Percentiles rank a stretch among this genome's conserved stretches.
phyloP scores from a whole-genome alignment of 2,113 vertebrate species.

The Lasiurus cinereus region DNA sequence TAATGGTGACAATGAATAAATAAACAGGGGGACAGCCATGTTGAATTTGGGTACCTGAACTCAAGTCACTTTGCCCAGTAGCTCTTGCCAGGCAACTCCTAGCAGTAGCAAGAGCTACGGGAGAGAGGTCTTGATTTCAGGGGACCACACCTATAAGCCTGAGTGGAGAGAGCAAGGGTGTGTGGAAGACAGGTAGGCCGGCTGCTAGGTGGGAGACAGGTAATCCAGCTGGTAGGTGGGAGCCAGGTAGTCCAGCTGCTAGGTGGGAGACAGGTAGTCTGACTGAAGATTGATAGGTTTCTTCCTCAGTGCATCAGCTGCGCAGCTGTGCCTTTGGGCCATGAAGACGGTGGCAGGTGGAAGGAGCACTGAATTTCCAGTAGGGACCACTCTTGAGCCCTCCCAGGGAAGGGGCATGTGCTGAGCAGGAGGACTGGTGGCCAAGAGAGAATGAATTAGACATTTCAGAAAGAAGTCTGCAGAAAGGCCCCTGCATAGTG shows the following conservation, averaged over 20 bases:
- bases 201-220: not conserved
- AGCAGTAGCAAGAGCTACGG: not conserved
- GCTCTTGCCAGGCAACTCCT: not conserved
- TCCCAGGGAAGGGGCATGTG: not conserved
- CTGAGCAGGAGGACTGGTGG: not conserved
- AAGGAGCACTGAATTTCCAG: not conserved
- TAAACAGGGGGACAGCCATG: not conserved
- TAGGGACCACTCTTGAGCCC: not conserved
- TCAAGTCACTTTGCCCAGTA: not conserved
- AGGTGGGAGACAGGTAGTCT: too few relatives aligned
- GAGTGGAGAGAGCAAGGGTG: not conserved
- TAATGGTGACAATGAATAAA: not conserved
- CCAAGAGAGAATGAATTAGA: not conserved
- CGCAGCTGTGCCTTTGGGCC: rapidly evolving
- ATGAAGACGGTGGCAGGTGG: not conserved
- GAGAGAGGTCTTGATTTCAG: not conserved
- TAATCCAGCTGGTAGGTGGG: not conserved
- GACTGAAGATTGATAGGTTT: too few relatives aligned
- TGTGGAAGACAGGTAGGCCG: too few relatives aligned
- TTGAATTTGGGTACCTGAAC: not conserved
- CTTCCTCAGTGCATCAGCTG: not conserved
- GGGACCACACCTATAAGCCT: too few relatives aligned
- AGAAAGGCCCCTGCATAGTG: rapidly evolving
- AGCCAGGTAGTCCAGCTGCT: not conserved
- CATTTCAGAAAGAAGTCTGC: too few relatives aligned